phyloP scores from a whole-genome alignment of 2,113 vertebrate species.

The Origma solitaria region DNA sequence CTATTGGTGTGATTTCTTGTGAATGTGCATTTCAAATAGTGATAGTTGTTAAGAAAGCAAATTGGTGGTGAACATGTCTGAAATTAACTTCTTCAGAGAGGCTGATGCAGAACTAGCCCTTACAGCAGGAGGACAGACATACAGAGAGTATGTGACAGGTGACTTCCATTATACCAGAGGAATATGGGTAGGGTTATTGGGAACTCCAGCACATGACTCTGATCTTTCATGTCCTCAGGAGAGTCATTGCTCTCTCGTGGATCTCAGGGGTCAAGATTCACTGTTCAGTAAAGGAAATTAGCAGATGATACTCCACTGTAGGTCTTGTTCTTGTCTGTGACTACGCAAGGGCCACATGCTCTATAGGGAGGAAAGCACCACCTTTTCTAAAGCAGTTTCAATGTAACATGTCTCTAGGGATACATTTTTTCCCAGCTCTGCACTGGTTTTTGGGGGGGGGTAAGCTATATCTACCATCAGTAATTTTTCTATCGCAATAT shows the following conservation, averaged over 20 bases:
- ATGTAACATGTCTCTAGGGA: neutral
- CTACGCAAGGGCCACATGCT: neutral
- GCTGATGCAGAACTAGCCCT: neutral
- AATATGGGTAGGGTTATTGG: accelerated
- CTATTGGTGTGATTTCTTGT: neutral
- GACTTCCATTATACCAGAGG: neutral
- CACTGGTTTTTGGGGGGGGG: neutral
- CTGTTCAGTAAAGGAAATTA: neutral
- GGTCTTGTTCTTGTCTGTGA: neutral
- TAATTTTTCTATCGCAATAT: neutral
- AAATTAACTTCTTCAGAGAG: neutral
- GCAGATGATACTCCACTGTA: neutral
- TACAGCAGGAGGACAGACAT: neutral
- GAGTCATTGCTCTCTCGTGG: neutral
- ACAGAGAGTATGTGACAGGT: neutral
- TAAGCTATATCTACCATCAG: neutral
- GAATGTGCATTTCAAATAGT: neutral
- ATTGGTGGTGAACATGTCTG: neutral
- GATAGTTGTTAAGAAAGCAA: neutral
- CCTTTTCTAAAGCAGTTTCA: neutral
- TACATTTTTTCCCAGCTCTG: neutral
- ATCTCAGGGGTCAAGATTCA: neutral
- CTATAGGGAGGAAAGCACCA: neutral
- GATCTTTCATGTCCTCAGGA: neutral
- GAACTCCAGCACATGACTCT: neutral